Evolutionary conservation across 2,797 vertebrate species (phyloP).

Genomic region (Enteromius radiatus): DNA sequence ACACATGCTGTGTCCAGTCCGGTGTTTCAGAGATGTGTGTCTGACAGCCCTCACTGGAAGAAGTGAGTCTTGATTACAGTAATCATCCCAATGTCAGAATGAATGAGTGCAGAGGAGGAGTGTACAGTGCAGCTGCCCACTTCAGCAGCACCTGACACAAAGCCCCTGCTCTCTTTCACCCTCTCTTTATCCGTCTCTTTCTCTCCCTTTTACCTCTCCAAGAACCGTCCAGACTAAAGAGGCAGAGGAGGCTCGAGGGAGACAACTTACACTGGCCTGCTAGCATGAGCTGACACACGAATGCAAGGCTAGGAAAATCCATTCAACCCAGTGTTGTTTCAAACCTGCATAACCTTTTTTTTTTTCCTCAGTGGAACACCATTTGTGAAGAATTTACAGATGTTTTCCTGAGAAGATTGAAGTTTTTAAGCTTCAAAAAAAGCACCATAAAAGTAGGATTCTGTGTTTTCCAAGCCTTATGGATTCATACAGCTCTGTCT

Average conservation of each 20-base stretch:
- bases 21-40: constrained; percentile 40
- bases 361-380: background rate
- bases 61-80: constrained; percentile 54
- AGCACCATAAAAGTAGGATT: background rate
- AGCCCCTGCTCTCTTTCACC: constrained; percentile 47
- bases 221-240: constrained; percentile 31
- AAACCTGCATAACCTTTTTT: background rate
- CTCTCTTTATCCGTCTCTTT: constrained; percentile 52
- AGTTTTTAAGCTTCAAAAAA: background rate
- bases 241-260: constrained; percentile 19
- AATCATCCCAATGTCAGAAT: constrained; percentile 52
- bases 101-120: constrained; percentile 38
- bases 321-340: background rate
- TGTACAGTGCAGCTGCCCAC: constrained; percentile 65
- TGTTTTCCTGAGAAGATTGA: background rate
- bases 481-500: background rate
- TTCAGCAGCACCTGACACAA: constrained; percentile 63
- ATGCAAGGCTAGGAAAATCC: background rate
- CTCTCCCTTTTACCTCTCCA: constrained; percentile 59
- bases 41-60: constrained; percentile 43
- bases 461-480: background rate
- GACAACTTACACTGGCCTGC: constrained; percentile 8
- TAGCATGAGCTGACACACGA: background rate
- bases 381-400: background rate
- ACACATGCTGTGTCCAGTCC: constrained; percentile 49